Evolutionary conservation across 2,797 vertebrate genomes (phyloP).

Genomic region (Argentina silus): DNA sequence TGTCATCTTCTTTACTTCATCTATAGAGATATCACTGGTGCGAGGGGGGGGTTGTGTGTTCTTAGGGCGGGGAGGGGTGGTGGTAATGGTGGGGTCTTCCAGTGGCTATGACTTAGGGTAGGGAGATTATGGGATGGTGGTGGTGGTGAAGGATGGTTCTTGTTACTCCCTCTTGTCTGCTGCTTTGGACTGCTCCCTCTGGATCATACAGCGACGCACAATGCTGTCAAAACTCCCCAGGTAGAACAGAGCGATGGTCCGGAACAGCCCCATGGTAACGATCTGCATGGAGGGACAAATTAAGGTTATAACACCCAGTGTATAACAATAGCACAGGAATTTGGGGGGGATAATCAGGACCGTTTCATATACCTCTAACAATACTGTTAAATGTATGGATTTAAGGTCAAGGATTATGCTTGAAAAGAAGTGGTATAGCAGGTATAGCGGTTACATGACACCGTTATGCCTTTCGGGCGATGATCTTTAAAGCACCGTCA

Average conservation of each 20-base stretch:
- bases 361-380: too few species aligned
- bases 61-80: constrained; percentile 11
- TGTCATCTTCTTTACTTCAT: constrained; percentile 42
- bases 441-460: too few species aligned
- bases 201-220: constrained; percentile 96
- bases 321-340: not conserved
- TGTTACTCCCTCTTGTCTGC: constrained; percentile 87
- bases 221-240: constrained; percentile 97
- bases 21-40: constrained; percentile 41
- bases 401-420: too few species aligned
- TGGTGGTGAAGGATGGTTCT: not conserved
- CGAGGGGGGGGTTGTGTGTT: constrained; percentile 53
- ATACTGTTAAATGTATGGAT: too few species aligned
- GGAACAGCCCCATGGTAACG: constrained; percentile 96
- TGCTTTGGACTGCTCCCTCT: constrained; percentile 86
- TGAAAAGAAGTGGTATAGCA: too few species aligned
- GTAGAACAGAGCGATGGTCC: constrained; percentile 94
- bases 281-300: constrained; percentile 76
- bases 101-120: constrained; percentile 32
- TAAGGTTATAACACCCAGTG: not conserved
- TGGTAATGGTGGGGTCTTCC: constrained; percentile 6
- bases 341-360: too few species aligned
- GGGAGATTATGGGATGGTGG: constrained; percentile 7
- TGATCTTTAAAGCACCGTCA: too few species aligned
- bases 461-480: too few species aligned